phyloP scores from a whole-genome alignment of 2,113 vertebrate species.

The Leptobrachium ailaonicum region DNA sequence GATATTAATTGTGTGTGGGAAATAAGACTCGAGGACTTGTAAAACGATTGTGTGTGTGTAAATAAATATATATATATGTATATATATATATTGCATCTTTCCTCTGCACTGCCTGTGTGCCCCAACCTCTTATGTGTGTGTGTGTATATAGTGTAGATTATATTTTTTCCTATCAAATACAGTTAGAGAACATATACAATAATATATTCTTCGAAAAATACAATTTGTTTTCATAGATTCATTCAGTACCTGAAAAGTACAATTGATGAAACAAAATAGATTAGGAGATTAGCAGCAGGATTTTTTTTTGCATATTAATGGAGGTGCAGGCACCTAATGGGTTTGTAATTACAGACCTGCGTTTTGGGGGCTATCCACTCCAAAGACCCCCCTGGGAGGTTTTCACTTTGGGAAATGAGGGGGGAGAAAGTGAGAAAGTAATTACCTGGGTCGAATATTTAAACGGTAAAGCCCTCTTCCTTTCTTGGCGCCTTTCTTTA shows the following conservation, averaged over 20 bases:
- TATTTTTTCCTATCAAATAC: too few relatives aligned
- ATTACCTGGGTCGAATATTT: constrained; percentile 58
- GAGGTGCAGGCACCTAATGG: constrained; percentile 53
- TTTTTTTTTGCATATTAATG: constrained; percentile 59
- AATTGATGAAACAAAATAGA: constrained; percentile 59
- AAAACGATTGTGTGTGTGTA: too few relatives aligned
- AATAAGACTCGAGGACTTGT: too few relatives aligned
- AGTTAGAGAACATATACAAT: too few relatives aligned
- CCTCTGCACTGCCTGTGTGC: too few relatives aligned
- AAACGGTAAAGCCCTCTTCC: constrained; percentile 61
- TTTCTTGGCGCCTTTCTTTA: constrained; percentile 54
- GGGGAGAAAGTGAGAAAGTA: constrained; percentile 57
- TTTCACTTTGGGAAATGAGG: constrained; percentile 58
- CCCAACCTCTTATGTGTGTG: too few relatives aligned
- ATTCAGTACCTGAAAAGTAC: constrained; percentile 11
- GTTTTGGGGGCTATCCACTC: constrained; percentile 48
- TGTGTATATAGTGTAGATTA: too few relatives aligned
- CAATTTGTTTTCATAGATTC: too few relatives aligned
- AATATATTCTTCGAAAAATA: too few relatives aligned
- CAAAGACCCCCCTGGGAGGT: constrained; percentile 56
- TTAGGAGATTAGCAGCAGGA: constrained; percentile 57
- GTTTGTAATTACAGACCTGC: constrained; percentile 57
- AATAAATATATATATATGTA: too few relatives aligned
- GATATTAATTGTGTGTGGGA: too few relatives aligned
- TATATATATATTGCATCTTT: too few relatives aligned